phyloP scores from a whole-genome alignment of 2,113 vertebrate species.

The Pristiophorus japonicus region DNA sequence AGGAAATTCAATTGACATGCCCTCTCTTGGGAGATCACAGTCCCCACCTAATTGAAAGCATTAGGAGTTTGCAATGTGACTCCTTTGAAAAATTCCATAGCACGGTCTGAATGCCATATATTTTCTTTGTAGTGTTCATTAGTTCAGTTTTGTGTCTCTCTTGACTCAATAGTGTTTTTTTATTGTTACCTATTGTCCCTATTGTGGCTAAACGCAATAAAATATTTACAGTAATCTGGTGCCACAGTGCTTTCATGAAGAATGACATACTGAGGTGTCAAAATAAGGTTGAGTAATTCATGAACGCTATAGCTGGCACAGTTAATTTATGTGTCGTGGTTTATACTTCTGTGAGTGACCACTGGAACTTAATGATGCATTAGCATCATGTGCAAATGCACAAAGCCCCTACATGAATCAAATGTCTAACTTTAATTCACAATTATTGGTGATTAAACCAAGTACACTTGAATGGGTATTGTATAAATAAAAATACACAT shows the following conservation, averaged over 20 bases:
- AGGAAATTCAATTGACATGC: background rate
- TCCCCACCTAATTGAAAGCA: background rate
- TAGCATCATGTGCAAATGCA: background rate
- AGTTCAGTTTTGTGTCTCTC: background rate
- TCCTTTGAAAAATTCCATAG: background rate
- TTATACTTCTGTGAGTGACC: background rate
- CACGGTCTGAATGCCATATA: background rate
- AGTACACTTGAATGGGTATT: background rate
- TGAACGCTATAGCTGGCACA: background rate
- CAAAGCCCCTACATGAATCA: background rate
- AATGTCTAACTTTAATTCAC: background rate
- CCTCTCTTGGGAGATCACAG: background rate
- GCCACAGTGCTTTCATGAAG: background rate
- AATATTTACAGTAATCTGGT: constrained; percentile 13
- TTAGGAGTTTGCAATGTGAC: too few species aligned
- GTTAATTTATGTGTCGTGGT: background rate
- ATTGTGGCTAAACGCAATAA: background rate
- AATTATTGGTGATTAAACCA: background rate
- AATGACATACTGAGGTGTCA: background rate
- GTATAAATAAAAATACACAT: background rate
- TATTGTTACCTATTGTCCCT: too few species aligned
- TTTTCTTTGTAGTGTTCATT: background rate
- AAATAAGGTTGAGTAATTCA: constrained; percentile 11
- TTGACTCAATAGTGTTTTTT: background rate
- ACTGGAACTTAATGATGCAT: background rate